phyloP scores from a whole-genome alignment of 2,888 invertebrate species.

The Andrena bucephala region DNA sequence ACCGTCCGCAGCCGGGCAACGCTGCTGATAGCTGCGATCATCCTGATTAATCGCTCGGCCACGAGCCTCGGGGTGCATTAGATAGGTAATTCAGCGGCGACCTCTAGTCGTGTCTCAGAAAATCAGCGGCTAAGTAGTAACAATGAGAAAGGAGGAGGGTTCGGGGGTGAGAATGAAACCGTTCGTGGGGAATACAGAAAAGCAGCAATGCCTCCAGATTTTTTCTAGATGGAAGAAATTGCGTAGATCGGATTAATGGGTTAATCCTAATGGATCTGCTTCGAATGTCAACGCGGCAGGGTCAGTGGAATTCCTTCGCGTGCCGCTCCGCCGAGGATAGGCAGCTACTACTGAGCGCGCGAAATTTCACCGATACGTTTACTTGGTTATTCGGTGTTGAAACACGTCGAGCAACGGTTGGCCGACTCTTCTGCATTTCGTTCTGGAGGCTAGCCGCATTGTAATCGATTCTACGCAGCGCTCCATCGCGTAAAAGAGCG shows the following conservation, averaged over 20 bases:
- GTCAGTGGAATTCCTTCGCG: conserved; percentile 19
- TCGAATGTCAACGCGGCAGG: conserved; percentile 10
- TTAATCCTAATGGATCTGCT: conserved; percentile 23
- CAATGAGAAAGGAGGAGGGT: background rate
- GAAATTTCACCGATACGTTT: conserved; percentile 25
- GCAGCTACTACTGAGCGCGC: background rate
- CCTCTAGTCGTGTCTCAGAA: background rate
- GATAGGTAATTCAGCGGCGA: conserved; percentile 24
- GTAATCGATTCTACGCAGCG: conserved; percentile 61
- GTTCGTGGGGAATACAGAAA: no score
- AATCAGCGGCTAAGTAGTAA: background rate
- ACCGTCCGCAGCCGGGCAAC: conserved; percentile 43
- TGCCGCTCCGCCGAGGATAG: conserved; percentile 2
- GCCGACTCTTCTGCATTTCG: conserved; percentile 43
- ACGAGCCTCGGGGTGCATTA: conserved; percentile 5
- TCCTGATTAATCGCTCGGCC: conserved; percentile 50
- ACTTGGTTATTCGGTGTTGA: background rate
- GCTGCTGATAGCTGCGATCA: conserved; percentile 54
- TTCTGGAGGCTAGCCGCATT: conserved; percentile 49
- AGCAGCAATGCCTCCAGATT: no score
- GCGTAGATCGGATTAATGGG: background rate
- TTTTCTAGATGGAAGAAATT: no score
- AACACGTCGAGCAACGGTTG: background rate
- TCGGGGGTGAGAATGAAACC: no score
- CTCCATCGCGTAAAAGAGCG: conserved; percentile 25